A percentile compares a stretch with the other conserved stretches of the same genome.
These are phyloP conservation scores for Albula goreensis DNA, from an alignment of 2,113 vertebrate species.

Conservation along the genomic window DNA sequence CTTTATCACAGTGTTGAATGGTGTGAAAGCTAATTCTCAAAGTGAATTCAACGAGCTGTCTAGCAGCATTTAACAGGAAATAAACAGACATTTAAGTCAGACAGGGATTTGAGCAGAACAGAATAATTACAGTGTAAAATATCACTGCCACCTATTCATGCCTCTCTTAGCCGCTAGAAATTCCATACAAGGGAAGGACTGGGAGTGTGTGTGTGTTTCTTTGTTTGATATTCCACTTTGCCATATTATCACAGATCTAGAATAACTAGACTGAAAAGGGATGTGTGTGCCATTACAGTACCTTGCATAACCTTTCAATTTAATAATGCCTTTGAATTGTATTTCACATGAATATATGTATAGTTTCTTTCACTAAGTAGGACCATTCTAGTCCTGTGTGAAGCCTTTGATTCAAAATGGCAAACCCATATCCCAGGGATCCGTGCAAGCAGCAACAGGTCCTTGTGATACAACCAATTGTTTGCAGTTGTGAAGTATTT, in stretches of 20 bases:
- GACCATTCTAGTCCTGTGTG: neutral
- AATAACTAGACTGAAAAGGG: neutral
- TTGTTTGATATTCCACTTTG: too few species aligned
- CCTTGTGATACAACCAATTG: neutral
- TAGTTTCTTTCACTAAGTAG: neutral
- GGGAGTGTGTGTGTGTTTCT: neutral
- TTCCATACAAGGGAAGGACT: neutral
- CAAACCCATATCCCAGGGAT: neutral
- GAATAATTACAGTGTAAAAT: neutral
- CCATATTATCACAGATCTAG: too few species aligned
- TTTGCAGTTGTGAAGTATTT: neutral
- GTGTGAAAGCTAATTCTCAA: neutral
- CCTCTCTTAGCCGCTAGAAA: neutral
- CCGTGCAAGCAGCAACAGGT: neutral
- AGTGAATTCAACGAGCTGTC: neutral
- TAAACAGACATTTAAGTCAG: neutral
- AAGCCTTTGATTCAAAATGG: neutral
- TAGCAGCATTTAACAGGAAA: neutral
- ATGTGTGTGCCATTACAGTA: neutral
- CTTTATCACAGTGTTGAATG: neutral
- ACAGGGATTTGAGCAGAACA: neutral
- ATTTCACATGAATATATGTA: neutral
- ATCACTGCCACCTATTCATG: neutral
- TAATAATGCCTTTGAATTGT: neutral
- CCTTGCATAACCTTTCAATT: neutral